Percentiles rank a stretch among this genome's conserved stretches.
phyloP scores from a whole-genome alignment of 2,888 invertebrate species.

The Synanthedon vespiformis region DNA sequence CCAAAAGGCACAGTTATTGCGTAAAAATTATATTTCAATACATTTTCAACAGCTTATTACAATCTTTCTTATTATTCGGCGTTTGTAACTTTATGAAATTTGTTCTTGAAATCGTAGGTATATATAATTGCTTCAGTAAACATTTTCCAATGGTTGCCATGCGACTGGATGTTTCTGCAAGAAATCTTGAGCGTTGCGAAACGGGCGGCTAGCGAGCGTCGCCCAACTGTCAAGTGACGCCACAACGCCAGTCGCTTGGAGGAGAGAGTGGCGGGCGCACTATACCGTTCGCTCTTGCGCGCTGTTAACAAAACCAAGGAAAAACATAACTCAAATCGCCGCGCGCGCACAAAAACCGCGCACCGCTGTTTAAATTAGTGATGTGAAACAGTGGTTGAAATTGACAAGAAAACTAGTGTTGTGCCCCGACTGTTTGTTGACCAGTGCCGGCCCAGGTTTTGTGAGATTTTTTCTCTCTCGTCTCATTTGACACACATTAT shows the following conservation, averaged over 20 bases:
- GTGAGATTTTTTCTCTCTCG: constrained; percentile 41
- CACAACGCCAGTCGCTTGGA: constrained; percentile 50
- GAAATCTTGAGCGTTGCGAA: constrained; percentile 57
- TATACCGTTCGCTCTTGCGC: constrained; percentile 23
- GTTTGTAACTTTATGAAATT: background rate
- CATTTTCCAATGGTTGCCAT: constrained; percentile 51
- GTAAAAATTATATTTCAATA: too few relatives aligned
- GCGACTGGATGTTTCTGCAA: constrained; percentile 61
- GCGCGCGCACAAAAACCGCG: constrained; percentile 26
- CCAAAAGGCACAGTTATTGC: too few relatives aligned
- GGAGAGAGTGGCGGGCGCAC: constrained; percentile 52
- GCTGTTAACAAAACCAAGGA: constrained; percentile 12
- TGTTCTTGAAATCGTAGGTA: constrained; percentile 2
- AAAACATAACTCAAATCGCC: constrained; percentile 12
- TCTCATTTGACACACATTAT: constrained; percentile 58
- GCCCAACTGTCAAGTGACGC: constrained; percentile 32
- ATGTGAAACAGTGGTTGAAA: constrained; percentile 21
- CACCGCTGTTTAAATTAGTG: constrained; percentile 9
- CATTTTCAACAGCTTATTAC: too few relatives aligned
- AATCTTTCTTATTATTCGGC: too few relatives aligned
- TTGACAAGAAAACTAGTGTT: constrained; percentile 33
- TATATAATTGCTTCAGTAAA: constrained; percentile 8
- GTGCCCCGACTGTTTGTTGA: constrained; percentile 10
- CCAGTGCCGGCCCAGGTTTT: constrained; percentile 20
- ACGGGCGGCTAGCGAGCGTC: constrained; percentile 43